Percentiles rank a stretch among this genome's conserved stretches.
phyloP scores from a whole-genome alignment of 2,888 invertebrate genomes.

The Entomobrya proxima region DNA sequence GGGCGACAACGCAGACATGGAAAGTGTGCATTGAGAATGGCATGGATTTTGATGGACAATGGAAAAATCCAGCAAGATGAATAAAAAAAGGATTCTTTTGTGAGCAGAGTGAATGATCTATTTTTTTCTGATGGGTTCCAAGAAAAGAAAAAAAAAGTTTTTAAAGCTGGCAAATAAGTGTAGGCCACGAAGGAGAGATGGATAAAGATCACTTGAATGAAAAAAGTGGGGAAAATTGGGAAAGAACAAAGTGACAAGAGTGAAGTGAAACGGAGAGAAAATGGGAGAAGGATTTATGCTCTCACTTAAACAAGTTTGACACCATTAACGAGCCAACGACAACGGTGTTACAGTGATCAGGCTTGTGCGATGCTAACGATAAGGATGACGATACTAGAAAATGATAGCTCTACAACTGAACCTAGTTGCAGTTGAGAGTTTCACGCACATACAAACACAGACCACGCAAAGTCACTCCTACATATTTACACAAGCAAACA shows the following conservation, averaged over 20 bases:
- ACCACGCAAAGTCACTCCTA: too few species aligned
- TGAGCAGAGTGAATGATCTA: constrained; percentile 16
- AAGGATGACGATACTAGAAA: not conserved
- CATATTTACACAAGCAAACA: not conserved
- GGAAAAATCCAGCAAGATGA: constrained; percentile 20
- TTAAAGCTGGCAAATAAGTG: constrained; percentile 8
- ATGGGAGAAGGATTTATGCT: constrained; percentile 6
- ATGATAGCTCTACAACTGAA: not conserved
- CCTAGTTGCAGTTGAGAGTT: not conserved
- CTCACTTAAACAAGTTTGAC: constrained; percentile 19
- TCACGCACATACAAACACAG: not conserved
- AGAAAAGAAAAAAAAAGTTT: constrained; percentile 2
- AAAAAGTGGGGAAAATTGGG: not conserved
- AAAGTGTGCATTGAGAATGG: not conserved
- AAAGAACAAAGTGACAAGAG: not conserved
- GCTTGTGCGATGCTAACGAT: too few species aligned
- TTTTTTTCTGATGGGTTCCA: not conserved
- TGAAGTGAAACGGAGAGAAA: not conserved
- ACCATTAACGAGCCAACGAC: constrained; percentile 9
- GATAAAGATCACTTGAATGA: not conserved
- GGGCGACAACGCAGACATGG: not conserved
- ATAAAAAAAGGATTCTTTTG: constrained; percentile 9
- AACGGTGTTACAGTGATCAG: too few species aligned
- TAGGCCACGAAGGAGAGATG: not conserved
- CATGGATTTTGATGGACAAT: constrained; percentile 14